Conservation (phyloP, 1,140 invertebrate species). For the Atta colombica region DNA sequence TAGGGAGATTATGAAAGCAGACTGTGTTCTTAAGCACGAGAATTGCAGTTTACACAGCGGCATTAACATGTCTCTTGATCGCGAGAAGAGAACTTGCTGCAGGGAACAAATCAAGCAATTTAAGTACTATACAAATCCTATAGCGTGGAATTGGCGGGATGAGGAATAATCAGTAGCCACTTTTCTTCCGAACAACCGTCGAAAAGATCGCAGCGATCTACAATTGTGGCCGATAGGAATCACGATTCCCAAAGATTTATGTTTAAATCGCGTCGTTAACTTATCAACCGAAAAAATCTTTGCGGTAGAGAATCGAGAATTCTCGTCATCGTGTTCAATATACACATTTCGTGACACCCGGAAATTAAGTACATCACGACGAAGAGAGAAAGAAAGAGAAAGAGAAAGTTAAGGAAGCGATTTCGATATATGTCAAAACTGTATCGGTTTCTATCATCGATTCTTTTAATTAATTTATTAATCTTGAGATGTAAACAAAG, state of each 20-base stretch:
- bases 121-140: constrained; percentile 4
- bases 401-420: constrained; percentile 77
- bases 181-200: constrained; percentile 17
- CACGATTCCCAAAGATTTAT: constrained; percentile 44
- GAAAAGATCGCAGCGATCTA: constrained; percentile 26
- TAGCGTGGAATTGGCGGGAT: not conserved
- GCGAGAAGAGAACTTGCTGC: constrained; percentile 52
- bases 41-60: constrained; percentile 43
- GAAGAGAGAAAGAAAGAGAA: constrained; percentile 60
- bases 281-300: not conserved
- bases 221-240: constrained; percentile 51
- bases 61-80: constrained; percentile 44
- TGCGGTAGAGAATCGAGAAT: constrained; percentile 30
- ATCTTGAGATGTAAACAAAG: not conserved
- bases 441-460: constrained; percentile 48
- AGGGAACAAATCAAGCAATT: constrained; percentile 19
- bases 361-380: constrained; percentile 78
- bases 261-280: constrained; percentile 26
- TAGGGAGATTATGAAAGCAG: constrained; percentile 50
- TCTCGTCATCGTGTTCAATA: constrained; percentile 57
- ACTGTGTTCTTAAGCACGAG: constrained; percentile 15
- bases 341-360: constrained; percentile 72
- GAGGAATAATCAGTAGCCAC: constrained; percentile 14
- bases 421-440: constrained; percentile 73
- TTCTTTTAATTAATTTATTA: not conserved